Evolutionary conservation across 2,113 vertebrate genomes (phyloP).

Genomic region (Hyperopisus bebe): DNA sequence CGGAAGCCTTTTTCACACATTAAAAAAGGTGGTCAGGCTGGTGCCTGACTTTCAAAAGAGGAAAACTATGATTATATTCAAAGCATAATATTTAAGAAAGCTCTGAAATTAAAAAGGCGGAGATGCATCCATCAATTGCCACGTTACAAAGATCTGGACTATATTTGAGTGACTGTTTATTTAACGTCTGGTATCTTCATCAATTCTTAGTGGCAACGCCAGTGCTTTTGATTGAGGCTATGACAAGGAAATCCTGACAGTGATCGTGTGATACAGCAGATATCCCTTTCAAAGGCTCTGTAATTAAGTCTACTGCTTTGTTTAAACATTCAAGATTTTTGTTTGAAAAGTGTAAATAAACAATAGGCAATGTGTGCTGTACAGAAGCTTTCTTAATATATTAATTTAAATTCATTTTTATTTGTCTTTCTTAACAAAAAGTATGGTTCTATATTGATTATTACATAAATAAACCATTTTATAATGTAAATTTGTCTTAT

Average conservation of each 20-base stretch:
- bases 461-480: not conserved
- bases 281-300: slow-evolving; percentile 39
- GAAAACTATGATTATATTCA: not conserved
- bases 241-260: slow-evolving; percentile 57
- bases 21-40: slow-evolving; percentile 48
- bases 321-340: slow-evolving; percentile 45
- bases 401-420: not conserved
- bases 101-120: not conserved
- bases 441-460: not conserved
- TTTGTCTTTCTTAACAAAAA: not conserved
- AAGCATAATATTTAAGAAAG: slow-evolving; percentile 5
- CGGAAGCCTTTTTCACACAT: slow-evolving; percentile 51
- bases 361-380: not conserved
- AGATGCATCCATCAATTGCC: not conserved
- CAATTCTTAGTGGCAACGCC: not conserved
- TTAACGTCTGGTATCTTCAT: not conserved
- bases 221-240: slow-evolving; percentile 15
- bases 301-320: slow-evolving; percentile 54
- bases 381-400: not conserved
- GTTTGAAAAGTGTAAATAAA: not conserved
- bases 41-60: slow-evolving; percentile 28
- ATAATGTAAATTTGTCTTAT: not conserved
- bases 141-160: not conserved
- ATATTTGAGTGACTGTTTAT: slow-evolving; percentile 7
- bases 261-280: slow-evolving; percentile 42